Evolutionary conservation across 2,113 vertebrate species (phyloP), one percentile per base, ranked within the genome.

Genomic region (Noturus placidus): DNA sequence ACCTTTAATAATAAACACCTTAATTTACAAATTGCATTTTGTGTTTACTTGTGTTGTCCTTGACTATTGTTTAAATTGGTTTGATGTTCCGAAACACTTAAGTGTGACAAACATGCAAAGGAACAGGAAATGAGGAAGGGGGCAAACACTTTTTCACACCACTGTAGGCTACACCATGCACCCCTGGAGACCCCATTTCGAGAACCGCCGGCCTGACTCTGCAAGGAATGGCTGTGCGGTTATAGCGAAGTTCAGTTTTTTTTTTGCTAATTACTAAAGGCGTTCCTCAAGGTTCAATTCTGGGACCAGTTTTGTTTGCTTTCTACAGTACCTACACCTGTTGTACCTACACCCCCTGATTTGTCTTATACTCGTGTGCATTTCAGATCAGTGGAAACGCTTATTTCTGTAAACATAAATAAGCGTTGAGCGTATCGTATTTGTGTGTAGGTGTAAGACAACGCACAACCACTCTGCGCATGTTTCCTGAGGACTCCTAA

Each of bases 401-500:
- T n/a, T n/a, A n/a, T n/a, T n/a, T 50, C 56, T 19, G 56, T 63
- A 63, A 63, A 63, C 25, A 27, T 25, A 69, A 69, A 30, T 14
- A 33, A 78, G 74, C n/a, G 14, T n/a, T 19, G 30, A 25, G 63
- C 52, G 74, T 33, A 83, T 61, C 63, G 74, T 33, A 77, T 61
- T 67, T 77, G 42, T 54, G 70, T 33, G 10, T 46, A 13, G 5
- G n/a, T 30, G 61, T 33, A 35, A 27, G 57, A 11, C 5, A 27
- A 74, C 46, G 50, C 7, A 19, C 4, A 50, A 38, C 67, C 77
- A 57, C 30, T 77, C 52, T 63, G 3, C 50, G 25, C 8, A 5
- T 46, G n/a, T 57, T 88, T 77, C 85, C 85, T 14, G 52, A 82
- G 76, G 87, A 87, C 67, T 82, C 13, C 11, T 17, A 84, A 86